These are phyloP conservation scores for Hedychridium roseum DNA, from an alignment of 2,888 invertebrate species.

Conservation along the genomic window DNA sequence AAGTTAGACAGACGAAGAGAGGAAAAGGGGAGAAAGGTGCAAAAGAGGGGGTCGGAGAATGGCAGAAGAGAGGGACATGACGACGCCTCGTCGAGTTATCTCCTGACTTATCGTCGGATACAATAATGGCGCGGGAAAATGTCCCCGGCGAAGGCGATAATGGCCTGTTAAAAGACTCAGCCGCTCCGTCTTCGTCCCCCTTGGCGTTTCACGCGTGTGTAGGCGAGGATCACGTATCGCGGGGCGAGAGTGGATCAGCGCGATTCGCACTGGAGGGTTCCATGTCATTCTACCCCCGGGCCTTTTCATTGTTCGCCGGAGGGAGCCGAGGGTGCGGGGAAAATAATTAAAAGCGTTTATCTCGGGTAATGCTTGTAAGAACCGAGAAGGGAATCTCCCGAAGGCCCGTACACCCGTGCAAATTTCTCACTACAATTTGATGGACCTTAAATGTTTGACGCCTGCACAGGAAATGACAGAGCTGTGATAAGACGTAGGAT, in stretches of 20 bases:
- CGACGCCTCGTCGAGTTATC: conserved; percentile 29
- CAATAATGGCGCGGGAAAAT: conserved; percentile 54
- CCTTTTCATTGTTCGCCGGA: conserved; percentile 42
- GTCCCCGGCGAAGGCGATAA: conserved; percentile 44
- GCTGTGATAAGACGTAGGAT: too few species aligned
- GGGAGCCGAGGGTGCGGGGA: conserved; percentile 40
- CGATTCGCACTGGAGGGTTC: not conserved
- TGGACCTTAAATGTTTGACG: too few species aligned
- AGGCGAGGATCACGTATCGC: conserved; percentile 4
- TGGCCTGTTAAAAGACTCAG: conserved; percentile 50
- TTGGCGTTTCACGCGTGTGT: conserved; percentile 18
- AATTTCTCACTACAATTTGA: conserved; percentile 15
- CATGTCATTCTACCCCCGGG: conserved; percentile 24
- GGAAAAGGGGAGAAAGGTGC: conserved; percentile 23
- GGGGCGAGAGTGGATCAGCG: not conserved
- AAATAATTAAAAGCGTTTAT: conserved; percentile 52
- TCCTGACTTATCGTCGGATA: conserved; percentile 54
- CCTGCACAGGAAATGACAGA: too few species aligned
- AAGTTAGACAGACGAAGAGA: too few species aligned
- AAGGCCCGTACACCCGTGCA: conserved; percentile 23
- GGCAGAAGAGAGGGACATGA: too few species aligned
- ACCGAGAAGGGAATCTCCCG: conserved; percentile 5
- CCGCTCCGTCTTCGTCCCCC: conserved; percentile 16
- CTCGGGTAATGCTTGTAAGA: conserved; percentile 40
- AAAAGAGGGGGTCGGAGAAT: conserved; percentile 11